Base-by-base conservation (phyloP, 2,888 invertebrate species). In the Cybosia mesomella region DNA sequence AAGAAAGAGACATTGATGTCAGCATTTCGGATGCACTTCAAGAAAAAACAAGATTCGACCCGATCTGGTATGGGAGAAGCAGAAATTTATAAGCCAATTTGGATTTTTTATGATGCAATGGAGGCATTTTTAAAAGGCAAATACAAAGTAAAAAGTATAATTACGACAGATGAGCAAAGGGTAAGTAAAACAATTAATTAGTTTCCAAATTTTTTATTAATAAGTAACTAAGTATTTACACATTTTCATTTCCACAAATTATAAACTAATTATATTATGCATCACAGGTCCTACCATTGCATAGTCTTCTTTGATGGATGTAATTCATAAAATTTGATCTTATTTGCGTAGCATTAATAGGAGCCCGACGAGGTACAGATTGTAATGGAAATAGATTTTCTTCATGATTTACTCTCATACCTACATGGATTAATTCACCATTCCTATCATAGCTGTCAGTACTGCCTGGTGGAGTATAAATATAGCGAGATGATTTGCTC, bases 51-150 rank as follows among this genome's bases (percentile, higher is more conserved):
- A 66, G 64, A 70, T 67, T 75, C 71, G 62, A 70, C 71, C 53
- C 69, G 66, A 64, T 73, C 71, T 67, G 39, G 39, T 39, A 39
- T 39, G 15, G 73, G 69, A 68, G 70, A 72, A 74, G 73, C 71
- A 61, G 72, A 76, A 66, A 61, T 62, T 62, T 76, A 74, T 43
- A 73, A 73, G 67, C 76, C 73, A 55, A 75, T 72, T 72, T 72
- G 72, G 69, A 32, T 72, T 53, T 75, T 70, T 68, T 75, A 75
- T 68, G 70, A 73, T 67, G 66, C 70, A 53, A 71, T 75, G 71
- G 73, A 73, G 67, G 67, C 65, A 69, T 75, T 75, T 73, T 68
- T 75, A 63, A 68, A 67, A 69, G 68, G 65, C 21, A 67, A 62
- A 60, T 74, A 74, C 39, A 65, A 58, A 55, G 34, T 36, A n/a